phyloP scores from a whole-genome alignment of 2,888 invertebrate species.

The Hanleya hanleyi region DNA sequence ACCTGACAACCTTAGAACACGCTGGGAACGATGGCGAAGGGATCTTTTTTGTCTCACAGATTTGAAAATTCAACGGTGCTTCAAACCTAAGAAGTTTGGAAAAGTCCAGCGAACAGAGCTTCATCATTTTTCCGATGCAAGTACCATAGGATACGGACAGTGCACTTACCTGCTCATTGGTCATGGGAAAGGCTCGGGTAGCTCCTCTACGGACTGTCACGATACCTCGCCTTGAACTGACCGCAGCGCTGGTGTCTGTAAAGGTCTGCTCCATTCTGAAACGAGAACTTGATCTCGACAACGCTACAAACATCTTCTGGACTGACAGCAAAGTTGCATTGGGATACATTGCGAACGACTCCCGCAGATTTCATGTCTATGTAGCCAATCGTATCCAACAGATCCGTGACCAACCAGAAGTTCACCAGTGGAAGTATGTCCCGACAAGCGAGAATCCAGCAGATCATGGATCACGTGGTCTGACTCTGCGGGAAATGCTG shows the following conservation, averaged over 20 bases:
- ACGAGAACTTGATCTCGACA: conserved; percentile 11
- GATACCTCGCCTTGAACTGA: too few relatives aligned
- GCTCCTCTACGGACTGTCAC: too few relatives aligned
- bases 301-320: conserved; percentile 4
- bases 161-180: conserved; percentile 42
- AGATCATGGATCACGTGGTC: too few relatives aligned
- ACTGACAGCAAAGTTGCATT: too few relatives aligned
- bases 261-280: too few relatives aligned
- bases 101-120: conserved; percentile 19
- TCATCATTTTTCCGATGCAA: conserved; percentile 46
- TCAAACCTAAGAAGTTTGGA: conserved; percentile 37
- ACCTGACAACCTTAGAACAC: conserved; percentile 14
- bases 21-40: conserved; percentile 37
- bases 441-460: too few relatives aligned
- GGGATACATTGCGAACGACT: conserved; percentile 18
- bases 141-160: conserved; percentile 41
- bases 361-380: conserved; percentile 14
- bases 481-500: too few relatives aligned
- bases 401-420: neutral
- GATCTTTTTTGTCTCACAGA: conserved; percentile 13
- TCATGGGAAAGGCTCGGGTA: too few relatives aligned
- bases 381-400: conserved; percentile 9
- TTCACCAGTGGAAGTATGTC: conserved; percentile 9
- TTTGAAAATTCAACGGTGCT: conserved; percentile 25
- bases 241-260: too few relatives aligned